Base-by-base conservation (phyloP, 2,888 invertebrate genomes). In the Parapristionchus giblindavisi region DNA sequence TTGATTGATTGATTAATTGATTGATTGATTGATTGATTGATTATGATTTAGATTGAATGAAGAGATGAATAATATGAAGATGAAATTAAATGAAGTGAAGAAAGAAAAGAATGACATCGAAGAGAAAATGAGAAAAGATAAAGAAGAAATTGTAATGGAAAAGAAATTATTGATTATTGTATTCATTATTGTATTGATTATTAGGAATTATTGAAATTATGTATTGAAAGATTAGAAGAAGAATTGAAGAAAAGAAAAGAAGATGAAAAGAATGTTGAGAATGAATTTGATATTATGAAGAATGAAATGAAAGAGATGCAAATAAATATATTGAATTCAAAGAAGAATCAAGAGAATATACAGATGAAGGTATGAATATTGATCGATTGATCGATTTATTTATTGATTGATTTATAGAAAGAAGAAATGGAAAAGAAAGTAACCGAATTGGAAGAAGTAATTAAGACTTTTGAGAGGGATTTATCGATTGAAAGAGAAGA, bases 1-100 rank as follows among this genome's bases (percentile, higher is more conserved):
- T 48, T 21, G 21, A 14, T 48, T n/a, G n/a, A n/a, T n/a, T n/a
- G n/a, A n/a, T n/a, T n/a, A n/a, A n/a, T n/a, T n/a, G n/a, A n/a
- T n/a, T n/a, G n/a, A n/a, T n/a, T n/a, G n/a, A n/a, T n/a, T 43
- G 43, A 43, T 43, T 8, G 8, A 14, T 14, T 54, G 54, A 54
- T n/a, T 14, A n/a, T 54, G 54, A 48, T 21, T 48, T 6, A 65
- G 43, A 27, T 21, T 65, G 29, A 65, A 43, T 29, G 17, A 24
- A 24, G 65, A 65, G 11, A n/a, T 65, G 43, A 27, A 48, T 27
- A 48, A 65, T 29, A 17, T 24, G 24, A 65, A 65, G 43, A 27
- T 14, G 29, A 14, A 21, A 40, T n/a, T 65, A 3, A 48, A 65
- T 17, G 65, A 65, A 34, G 36, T 43, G 68, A 52, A 34, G n/a